Evolutionary conservation across 2,888 invertebrate genomes (phyloP).

Genomic region (Phortica okadai): DNA sequence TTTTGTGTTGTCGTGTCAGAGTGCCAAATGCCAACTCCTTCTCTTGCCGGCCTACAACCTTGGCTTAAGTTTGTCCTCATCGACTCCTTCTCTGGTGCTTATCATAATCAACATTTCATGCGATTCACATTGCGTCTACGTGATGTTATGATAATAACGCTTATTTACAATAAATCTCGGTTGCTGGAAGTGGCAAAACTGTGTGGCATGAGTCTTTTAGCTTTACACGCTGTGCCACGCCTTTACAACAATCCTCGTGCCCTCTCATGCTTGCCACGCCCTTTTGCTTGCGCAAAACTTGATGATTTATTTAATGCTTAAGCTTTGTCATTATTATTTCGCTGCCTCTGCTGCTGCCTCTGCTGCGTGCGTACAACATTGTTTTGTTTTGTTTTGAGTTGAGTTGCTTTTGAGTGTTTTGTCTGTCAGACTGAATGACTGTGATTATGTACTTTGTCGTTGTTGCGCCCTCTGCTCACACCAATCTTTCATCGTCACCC

Average conservation of each 20-base stretch:
- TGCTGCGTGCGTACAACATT: conserved; percentile 3
- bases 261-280: conserved; percentile 18
- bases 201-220: conserved; percentile 59
- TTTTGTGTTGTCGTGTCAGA: background rate
- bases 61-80: background rate
- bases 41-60: background rate
- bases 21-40: background rate
- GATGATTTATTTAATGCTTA: conserved; percentile 70
- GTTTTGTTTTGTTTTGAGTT: background rate
- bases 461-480: background rate
- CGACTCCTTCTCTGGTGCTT: background rate
- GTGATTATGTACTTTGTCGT: background rate
- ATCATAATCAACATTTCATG: conserved; percentile 30
- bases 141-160: conserved; percentile 69
- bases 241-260: conserved; percentile 1
- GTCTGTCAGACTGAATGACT: background rate
- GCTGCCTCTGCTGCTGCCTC: background rate
- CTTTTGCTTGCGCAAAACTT: conserved; percentile 1
- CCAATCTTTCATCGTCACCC: background rate
- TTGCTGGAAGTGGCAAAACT: conserved; percentile 30
- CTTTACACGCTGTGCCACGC: conserved; percentile 49
- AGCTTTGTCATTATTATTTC: conserved; percentile 55
- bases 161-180: conserved; percentile 68
- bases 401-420: conserved; percentile 13
- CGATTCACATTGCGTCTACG: conserved; percentile 59